Percentiles rank a stretch among this genome's conserved stretches.
Evolutionary conservation across 1,140 invertebrate species (phyloP).

Genomic region (Hycleus phaleratus): DNA sequence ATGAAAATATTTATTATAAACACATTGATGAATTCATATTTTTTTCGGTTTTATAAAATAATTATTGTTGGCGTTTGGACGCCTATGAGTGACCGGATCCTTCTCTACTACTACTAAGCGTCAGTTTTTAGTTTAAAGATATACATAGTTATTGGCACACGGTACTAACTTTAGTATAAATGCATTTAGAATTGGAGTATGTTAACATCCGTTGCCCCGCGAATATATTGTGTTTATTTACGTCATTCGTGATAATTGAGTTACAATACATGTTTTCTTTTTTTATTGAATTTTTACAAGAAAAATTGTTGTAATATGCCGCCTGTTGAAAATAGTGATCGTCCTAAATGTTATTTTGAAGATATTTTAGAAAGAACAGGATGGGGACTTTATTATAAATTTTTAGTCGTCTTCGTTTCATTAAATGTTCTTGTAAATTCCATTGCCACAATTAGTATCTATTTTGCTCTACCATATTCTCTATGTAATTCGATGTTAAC

Average conservation of each 20-base stretch:
- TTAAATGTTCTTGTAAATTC: slow-evolving; percentile 21
- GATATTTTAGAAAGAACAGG: slow-evolving; percentile 18
- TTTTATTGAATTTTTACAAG: too few species aligned
- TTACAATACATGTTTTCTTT: too few species aligned
- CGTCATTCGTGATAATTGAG: neutral
- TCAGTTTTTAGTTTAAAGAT: slow-evolving; percentile 8
- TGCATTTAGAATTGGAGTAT: neutral
- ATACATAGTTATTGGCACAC: slow-evolving; percentile 28
- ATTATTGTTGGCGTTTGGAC: slow-evolving; percentile 12
- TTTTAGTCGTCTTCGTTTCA: slow-evolving; percentile 13
- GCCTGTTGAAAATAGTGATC: neutral
- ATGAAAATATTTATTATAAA: neutral
- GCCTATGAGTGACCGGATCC: slow-evolving; percentile 24
- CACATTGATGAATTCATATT: slow-evolving; percentile 1
- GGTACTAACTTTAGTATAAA: slow-evolving; percentile 14
- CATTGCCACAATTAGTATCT: slow-evolving; percentile 16
- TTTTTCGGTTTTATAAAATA: neutral
- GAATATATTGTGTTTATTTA: neutral
- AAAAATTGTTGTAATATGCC: neutral
- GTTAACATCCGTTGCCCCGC: neutral
- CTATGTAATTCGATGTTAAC: slow-evolving; percentile 23
- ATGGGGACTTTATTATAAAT: slow-evolving; percentile 25
- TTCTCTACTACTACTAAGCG: slow-evolving; percentile 4
- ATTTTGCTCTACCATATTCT: slow-evolving; percentile 26
- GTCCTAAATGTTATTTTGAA: slow-evolving; percentile 1